Evolutionary conservation across 64 coral and sea anemone genomes (phyloP).

Genomic region (Anthopleura sola): DNA sequence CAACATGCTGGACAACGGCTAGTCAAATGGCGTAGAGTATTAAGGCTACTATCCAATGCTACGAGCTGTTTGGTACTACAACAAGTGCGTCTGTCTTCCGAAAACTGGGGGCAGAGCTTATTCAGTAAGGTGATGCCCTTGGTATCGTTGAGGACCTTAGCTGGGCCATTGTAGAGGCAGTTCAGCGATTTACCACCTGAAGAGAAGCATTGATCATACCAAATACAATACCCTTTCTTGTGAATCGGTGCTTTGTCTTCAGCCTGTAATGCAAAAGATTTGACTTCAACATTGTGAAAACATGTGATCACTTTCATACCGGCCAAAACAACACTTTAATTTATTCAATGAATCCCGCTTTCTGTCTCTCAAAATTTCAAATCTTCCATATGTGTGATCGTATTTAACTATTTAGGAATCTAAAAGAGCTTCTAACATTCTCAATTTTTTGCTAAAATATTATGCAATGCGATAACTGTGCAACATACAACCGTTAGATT

Average conservation of each 20-base stretch:
- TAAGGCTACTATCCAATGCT: constrained; percentile 32
- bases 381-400: not conserved
- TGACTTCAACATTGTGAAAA: not conserved
- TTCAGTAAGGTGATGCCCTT: constrained; percentile 29
- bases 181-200: constrained; percentile 22
- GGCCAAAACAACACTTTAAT: not conserved
- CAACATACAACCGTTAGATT: not conserved
- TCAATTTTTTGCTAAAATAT: not conserved
- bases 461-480: not conserved
- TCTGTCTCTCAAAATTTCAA: not conserved
- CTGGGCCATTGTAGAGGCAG: constrained; percentile 83
- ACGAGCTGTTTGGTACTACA: constrained; percentile 56
- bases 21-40: constrained; percentile 44
- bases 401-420: not conserved
- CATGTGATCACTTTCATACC: not conserved
- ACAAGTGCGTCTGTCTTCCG: constrained; percentile 40
- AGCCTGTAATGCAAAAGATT: constrained; percentile 13
- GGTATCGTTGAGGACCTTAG: constrained; percentile 52
- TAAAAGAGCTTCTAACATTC: not conserved
- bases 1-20: constrained; percentile 79
- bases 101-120: constrained; percentile 63
- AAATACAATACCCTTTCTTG: constrained; percentile 87
- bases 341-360: not conserved
- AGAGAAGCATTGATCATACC: constrained; percentile 75
- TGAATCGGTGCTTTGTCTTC: constrained; percentile 37